Conservation (phyloP, 2,888 invertebrate species). For the Xylota segnis region DNA sequence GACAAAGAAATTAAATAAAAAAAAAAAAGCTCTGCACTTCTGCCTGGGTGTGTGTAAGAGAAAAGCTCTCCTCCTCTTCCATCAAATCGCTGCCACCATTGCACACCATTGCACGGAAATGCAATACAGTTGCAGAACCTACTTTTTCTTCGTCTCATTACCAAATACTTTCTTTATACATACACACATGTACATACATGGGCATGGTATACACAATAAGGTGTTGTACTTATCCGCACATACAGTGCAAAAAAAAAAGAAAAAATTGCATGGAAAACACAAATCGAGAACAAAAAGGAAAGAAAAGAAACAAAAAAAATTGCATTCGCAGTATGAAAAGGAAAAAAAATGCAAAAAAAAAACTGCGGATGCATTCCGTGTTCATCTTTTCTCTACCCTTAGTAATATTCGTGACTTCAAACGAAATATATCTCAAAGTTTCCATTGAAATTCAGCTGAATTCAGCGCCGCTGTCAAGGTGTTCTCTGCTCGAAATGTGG, state of each 20-base stretch:
- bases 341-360: conserved; percentile 55
- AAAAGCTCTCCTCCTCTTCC: conserved; percentile 17
- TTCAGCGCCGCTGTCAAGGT: conserved; percentile 22
- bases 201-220: neutral
- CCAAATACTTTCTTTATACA: conserved; percentile 39
- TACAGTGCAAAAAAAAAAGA: conserved; percentile 25
- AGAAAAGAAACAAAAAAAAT: conserved; percentile 45
- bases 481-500: neutral
- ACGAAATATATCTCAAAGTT: conserved; percentile 62
- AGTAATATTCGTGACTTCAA: conserved; percentile 76
- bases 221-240: conserved; percentile 39
- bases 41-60: neutral
- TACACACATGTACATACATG: conserved; percentile 21
- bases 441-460: conserved; percentile 14
- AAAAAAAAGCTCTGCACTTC: conserved; percentile 18
- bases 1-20: too few species aligned
- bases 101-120: conserved; percentile 61
- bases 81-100: conserved; percentile 12
- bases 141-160: conserved; percentile 25
- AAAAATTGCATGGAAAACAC: conserved; percentile 71
- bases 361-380: conserved; percentile 74
- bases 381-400: conserved; percentile 77
- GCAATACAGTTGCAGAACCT: conserved; percentile 62
- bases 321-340: conserved; percentile 71
- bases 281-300: conserved; percentile 50